Evolutionary conservation across 2,797 vertebrate genomes (phyloP).

Genomic region (Pteronotus mesoamericanus): DNA sequence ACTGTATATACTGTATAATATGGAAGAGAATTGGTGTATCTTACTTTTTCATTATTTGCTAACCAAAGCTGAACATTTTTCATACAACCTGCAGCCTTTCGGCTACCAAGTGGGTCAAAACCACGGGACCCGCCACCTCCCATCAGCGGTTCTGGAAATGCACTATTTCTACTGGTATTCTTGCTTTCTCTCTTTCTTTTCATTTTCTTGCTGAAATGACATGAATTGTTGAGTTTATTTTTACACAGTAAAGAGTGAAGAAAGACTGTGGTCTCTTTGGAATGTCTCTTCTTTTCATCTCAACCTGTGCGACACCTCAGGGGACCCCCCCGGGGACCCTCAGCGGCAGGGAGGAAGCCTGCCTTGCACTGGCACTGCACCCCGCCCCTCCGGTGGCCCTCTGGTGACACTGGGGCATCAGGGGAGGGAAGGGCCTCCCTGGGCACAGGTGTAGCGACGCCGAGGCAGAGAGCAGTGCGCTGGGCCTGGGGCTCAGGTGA

Average conservation of each 20-base stretch:
- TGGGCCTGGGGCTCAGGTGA: not conserved
- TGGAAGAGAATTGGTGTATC: slow-evolving; percentile 75
- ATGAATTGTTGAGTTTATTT: slow-evolving; percentile 89
- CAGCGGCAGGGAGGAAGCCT: not conserved
- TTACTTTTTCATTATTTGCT: slow-evolving; percentile 79
- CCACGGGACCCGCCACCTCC: slow-evolving; percentile 63
- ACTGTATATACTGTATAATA: slow-evolving; percentile 81
- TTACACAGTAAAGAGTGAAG: slow-evolving; percentile 89
- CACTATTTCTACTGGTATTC: slow-evolving; percentile 83
- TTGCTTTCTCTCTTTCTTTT: slow-evolving; percentile 77
- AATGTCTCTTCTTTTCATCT: not conserved
- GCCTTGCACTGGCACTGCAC: not conserved
- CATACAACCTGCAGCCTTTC: slow-evolving; percentile 76
- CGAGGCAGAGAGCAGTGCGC: rapidly evolving
- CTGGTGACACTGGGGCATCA: not conserved
- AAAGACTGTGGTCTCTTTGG: slow-evolving; percentile 74
- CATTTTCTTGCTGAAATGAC: slow-evolving; percentile 84
- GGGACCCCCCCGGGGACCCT: not conserved
- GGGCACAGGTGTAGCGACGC: not conserved
- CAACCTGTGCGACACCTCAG: not conserved
- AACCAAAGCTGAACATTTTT: slow-evolving; percentile 85
- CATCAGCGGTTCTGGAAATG: slow-evolving; percentile 77
- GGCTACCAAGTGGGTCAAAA: slow-evolving; percentile 75
- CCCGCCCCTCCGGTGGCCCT: not conserved
- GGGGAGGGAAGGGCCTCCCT: not conserved